Conservation (phyloP, 64 coral and sea anemone genomes). For the Pocillopora damicornis region DNA sequence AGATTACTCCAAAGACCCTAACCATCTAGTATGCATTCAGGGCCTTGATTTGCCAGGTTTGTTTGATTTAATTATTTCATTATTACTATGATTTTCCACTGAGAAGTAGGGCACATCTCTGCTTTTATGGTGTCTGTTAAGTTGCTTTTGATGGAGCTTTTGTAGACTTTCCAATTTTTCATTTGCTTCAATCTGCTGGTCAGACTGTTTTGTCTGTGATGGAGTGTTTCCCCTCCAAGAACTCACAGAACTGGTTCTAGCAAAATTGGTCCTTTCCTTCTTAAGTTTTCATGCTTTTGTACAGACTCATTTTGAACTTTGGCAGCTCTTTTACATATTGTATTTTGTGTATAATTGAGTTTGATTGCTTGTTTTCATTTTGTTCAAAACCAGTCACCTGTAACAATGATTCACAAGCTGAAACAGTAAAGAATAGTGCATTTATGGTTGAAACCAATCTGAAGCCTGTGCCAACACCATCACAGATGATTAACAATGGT, state of each 20-base stretch:
- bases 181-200: too few species aligned
- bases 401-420: neutral
- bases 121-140: too few species aligned
- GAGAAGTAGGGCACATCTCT: too few species aligned
- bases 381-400: neutral
- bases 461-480: slow-evolving; percentile 4
- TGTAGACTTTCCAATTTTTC: too few species aligned
- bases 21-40: slow-evolving; percentile 71
- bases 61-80: neutral
- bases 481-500: neutral
- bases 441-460: neutral
- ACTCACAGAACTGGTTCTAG: too few species aligned
- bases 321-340: neutral
- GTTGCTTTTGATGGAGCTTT: too few species aligned
- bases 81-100: too few species aligned
- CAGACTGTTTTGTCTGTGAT: too few species aligned
- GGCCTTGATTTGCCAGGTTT: slow-evolving; percentile 78
- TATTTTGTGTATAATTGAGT: neutral
- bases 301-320: too few species aligned
- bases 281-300: too few species aligned
- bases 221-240: too few species aligned
- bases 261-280: too few species aligned
- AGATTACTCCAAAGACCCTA: slow-evolving; percentile 73
- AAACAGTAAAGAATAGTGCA: neutral
- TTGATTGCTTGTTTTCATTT: neutral